phyloP scores from a whole-genome alignment of 1,140 invertebrate genomes.

The Drosophila willistoni region DNA sequence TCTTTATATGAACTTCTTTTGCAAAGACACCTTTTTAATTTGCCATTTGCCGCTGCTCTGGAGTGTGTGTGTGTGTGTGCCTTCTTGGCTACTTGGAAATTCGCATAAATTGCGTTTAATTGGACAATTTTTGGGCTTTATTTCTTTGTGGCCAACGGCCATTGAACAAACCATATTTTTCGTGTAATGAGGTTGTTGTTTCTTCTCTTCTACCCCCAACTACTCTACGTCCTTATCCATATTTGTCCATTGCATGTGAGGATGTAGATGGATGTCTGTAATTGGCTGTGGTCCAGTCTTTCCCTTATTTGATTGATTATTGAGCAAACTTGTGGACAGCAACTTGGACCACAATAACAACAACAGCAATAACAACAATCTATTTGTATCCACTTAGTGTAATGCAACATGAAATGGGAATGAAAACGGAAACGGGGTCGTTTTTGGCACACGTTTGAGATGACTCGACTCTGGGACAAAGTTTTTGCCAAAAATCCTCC shows the following conservation, averaged over 20 bases:
- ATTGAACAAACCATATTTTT: slow-evolving; percentile 41
- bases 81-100: slow-evolving; percentile 67
- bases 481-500: slow-evolving; percentile 46
- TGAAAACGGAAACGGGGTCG: slow-evolving; percentile 42
- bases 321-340: slow-evolving; percentile 79
- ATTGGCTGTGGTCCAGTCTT: slow-evolving; percentile 48
- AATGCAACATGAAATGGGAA: slow-evolving; percentile 56
- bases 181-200: slow-evolving; percentile 62
- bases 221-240: not conserved
- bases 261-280: slow-evolving; percentile 55
- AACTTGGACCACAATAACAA: slow-evolving; percentile 31
- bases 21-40: slow-evolving; percentile 79
- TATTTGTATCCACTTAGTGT: slow-evolving; percentile 81
- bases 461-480: slow-evolving; percentile 12
- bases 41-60: slow-evolving; percentile 57
- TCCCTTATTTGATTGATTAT: slow-evolving; percentile 79
- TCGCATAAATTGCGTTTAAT: slow-evolving; percentile 79
- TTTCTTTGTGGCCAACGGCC: slow-evolving; percentile 71
- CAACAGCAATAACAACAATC: slow-evolving; percentile 50
- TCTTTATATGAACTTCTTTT: slow-evolving; percentile 65
- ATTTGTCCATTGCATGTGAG: slow-evolving; percentile 57
- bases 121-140: slow-evolving; percentile 73
- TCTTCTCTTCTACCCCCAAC: no score
- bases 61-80: slow-evolving; percentile 13
- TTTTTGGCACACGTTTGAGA: slow-evolving; percentile 18